Conservation (phyloP, 2,888 invertebrate species). For the Camptogramma bilineatum region DNA sequence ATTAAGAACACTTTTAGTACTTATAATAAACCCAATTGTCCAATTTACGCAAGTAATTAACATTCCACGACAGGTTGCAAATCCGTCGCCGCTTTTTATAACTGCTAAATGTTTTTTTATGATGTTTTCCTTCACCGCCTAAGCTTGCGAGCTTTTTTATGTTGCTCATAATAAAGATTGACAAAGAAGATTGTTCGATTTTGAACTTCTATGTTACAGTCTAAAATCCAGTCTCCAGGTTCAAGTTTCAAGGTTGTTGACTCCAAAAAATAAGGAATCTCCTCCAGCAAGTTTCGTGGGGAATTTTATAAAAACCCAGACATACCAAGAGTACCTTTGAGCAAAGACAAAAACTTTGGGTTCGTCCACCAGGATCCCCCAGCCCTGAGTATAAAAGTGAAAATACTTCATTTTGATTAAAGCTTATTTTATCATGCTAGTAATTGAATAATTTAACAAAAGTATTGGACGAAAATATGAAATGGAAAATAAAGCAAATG, state of each 20-base stretch:
- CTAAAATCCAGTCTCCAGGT: conserved; percentile 12
- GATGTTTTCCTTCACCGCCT: too few relatives aligned
- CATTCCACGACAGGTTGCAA: too few relatives aligned
- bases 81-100: too few relatives aligned
- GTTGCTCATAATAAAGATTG: neutral
- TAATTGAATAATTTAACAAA: too few relatives aligned
- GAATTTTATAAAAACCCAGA: conserved; percentile 1
- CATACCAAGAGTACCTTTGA: neutral
- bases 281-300: conserved; percentile 9
- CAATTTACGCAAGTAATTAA: too few relatives aligned
- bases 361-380: too few relatives aligned
- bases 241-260: conserved; percentile 25
- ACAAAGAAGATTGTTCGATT: neutral
- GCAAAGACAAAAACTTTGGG: neutral
- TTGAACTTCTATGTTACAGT: neutral
- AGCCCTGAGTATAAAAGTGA: neutral
- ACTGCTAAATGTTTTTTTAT: too few relatives aligned
- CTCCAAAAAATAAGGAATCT: conserved; percentile 13
- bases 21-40: too few relatives aligned
- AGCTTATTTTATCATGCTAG: too few relatives aligned
- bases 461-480: neutral
- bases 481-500: neutral
- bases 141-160: neutral
- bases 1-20: too few relatives aligned
- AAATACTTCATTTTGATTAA: too few relatives aligned